Evolutionary conservation across 2,888 invertebrate genomes (phyloP), one percentile per base, ranked within the genome.

Genomic region (Tetranychus piercei): DNA sequence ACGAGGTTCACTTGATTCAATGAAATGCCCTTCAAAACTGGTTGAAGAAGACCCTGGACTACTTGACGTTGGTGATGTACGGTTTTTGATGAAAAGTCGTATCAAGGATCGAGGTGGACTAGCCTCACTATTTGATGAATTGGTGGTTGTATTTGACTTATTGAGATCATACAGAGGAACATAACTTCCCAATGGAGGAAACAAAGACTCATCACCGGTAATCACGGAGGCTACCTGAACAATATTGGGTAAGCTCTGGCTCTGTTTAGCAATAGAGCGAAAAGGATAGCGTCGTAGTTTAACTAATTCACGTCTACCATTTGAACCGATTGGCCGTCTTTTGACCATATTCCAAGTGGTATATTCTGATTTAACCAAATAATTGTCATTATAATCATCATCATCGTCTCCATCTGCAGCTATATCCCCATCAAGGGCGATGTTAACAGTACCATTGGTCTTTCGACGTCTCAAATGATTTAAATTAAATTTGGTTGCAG

Each of bases 31-130:
- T 85, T 90, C 87, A 65, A 77, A 78, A 74, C 78, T 78, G n/a
- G 77, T 76, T 74, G 87, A 87, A 23, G 85, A 83, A 75, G 87
- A 87, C 79, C 88, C 88, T 75, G 88, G 88, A 82, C 90, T 90
- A 75, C 88, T 88, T 78, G 90, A 90, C 84, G 87, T 87, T 81
- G 75, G 73, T 11, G 74, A 75, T 20, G n/a, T n/a, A n/a, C 44
- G 73, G 81, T 92, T 92, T 82, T 92, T 91, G 86, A 92, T 92
- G 81, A 92, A 92, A 78, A 92, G 85, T 82, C 90, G 90, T 70
- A 92, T 90, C 80, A 92, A 86, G 83, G 89, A 77, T 11, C 77
- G 77, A 45, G 79, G 77, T n/a, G 73, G 73, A 75, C 72, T 75
- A 34, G 70, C 73, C 34, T 71, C 71, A 71, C 71, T 71, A 70